A percentile compares a stretch with the other conserved stretches of the same genome.
phyloP scores from a whole-genome alignment of 2,797 vertebrate genomes.

The Bradypodion pumilum region DNA sequence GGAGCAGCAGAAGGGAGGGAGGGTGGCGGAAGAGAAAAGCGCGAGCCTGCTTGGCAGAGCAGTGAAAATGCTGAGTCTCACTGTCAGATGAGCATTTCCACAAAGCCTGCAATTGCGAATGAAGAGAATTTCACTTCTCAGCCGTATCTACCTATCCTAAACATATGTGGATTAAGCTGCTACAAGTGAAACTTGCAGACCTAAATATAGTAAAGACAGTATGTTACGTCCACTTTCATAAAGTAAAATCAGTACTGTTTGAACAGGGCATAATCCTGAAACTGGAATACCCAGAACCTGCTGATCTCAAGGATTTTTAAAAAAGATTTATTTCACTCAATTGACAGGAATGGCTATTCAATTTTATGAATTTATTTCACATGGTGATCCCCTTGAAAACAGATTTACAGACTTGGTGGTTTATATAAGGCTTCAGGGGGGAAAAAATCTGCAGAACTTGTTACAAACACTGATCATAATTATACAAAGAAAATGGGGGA shows the following conservation, averaged over 20 bases:
- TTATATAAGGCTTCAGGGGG: neutral
- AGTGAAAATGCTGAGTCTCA: conserved; percentile 44
- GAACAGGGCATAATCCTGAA: neutral
- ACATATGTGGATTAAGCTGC: neutral
- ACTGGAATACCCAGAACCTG: neutral
- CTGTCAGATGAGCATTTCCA: conserved; percentile 38
- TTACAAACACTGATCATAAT: neutral
- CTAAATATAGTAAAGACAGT: neutral
- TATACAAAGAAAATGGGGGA: neutral
- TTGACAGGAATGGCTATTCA: neutral
- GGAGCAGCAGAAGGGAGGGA: conserved; percentile 66
- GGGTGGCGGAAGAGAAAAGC: conserved; percentile 63
- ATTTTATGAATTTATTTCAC: neutral
- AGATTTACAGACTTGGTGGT: neutral
- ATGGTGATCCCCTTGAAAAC: neutral
- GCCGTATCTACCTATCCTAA: neutral
- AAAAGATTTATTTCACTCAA: neutral
- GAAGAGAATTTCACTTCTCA: conserved; percentile 17
- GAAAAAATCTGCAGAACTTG: neutral
- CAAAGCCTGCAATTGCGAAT: conserved; percentile 10
- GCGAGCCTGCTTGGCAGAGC: conserved; percentile 53
- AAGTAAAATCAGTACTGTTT: neutral
- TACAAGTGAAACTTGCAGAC: neutral
- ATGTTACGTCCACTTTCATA: neutral
- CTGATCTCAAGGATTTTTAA: neutral